Evolutionary conservation across 2,888 invertebrate genomes (phyloP).

Genomic region (Hirtodrosophila confusa): DNA sequence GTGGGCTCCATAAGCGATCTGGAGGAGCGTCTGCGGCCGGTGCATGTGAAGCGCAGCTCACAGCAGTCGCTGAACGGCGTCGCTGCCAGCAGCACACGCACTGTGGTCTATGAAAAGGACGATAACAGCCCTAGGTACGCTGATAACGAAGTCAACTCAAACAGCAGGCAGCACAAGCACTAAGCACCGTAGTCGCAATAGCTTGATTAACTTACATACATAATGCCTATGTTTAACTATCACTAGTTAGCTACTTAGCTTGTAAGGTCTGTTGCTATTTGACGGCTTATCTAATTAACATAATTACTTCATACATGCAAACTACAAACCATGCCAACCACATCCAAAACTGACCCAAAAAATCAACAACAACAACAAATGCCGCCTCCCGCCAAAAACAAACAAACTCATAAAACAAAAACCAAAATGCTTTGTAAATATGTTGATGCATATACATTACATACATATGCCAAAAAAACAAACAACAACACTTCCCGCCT

Average conservation of each 20-base stretch:
- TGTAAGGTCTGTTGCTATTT: slow-evolving; percentile 73
- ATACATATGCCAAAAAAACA: slow-evolving; percentile 35
- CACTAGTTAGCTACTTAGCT: slow-evolving; percentile 55
- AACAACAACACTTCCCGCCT: slow-evolving; percentile 47
- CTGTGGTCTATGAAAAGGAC: slow-evolving; percentile 82
- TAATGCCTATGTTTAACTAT: slow-evolving; percentile 36
- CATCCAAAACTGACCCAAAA: slow-evolving; percentile 68
- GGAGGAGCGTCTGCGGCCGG: slow-evolving; percentile 82
- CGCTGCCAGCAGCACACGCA: slow-evolving; percentile 76
- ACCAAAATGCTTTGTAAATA: slow-evolving; percentile 66
- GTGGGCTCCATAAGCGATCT: slow-evolving; percentile 83
- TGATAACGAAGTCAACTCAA: slow-evolving; percentile 76
- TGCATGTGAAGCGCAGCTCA: slow-evolving; percentile 80
- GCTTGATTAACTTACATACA: slow-evolving; percentile 41
- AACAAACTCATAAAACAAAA: slow-evolving; percentile 55
- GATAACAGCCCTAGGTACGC: slow-evolving; percentile 84
- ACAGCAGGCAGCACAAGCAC: slow-evolving; percentile 78
- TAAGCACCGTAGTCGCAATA: slow-evolving; percentile 64
- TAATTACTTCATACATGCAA: slow-evolving; percentile 76
- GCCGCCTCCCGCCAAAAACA: slow-evolving; percentile 35
- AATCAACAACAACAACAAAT: slow-evolving; percentile 35
- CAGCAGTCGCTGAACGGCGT: slow-evolving; percentile 66
- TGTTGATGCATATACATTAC: slow-evolving; percentile 57
- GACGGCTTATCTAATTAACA: slow-evolving; percentile 77
- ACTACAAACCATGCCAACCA: slow-evolving; percentile 65